These are phyloP conservation scores for Pristionchus arcanus DNA, from an alignment of 2,888 invertebrate species.

Conservation along the genomic window DNA sequence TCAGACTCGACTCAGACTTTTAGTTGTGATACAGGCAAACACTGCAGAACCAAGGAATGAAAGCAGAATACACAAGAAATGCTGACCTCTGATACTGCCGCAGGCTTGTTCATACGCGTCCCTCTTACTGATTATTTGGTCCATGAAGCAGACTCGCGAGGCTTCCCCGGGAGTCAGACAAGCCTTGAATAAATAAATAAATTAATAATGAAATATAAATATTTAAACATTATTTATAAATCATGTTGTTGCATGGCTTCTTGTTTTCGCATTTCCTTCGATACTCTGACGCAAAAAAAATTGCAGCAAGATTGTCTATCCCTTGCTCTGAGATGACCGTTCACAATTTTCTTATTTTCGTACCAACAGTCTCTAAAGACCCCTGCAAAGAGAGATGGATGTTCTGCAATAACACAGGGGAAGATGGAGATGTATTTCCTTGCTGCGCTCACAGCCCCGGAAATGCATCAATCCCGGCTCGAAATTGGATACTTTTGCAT, in stretches of 20 bases:
- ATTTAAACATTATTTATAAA: no score
- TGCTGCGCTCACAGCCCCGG: not conserved
- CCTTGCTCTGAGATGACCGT: no score
- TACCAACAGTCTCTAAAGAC: no score
- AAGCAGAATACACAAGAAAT: not conserved
- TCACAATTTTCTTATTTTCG: no score
- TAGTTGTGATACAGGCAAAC: no score
- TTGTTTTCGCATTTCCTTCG: not conserved
- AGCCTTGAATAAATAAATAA: not conserved
- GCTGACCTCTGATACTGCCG: not conserved
- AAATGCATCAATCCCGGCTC: not conserved
- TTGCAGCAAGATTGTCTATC: not conserved
- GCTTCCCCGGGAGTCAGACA: constrained; percentile 1
- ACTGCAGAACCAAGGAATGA: no score
- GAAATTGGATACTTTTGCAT: not conserved
- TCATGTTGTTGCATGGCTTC: no score
- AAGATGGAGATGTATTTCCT: not conserved
- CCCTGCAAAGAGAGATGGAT: not conserved
- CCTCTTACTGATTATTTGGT: constrained; percentile 7
- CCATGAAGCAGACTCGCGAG: constrained; percentile 5
- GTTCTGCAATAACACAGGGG: not conserved
- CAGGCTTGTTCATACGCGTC: not conserved
- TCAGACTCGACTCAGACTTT: no score
- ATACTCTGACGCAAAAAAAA: not conserved
- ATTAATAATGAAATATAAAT: no score